Evolutionary conservation across 92 coral and sea anemone species (phyloP).

Genomic region (Montipora capitata): DNA sequence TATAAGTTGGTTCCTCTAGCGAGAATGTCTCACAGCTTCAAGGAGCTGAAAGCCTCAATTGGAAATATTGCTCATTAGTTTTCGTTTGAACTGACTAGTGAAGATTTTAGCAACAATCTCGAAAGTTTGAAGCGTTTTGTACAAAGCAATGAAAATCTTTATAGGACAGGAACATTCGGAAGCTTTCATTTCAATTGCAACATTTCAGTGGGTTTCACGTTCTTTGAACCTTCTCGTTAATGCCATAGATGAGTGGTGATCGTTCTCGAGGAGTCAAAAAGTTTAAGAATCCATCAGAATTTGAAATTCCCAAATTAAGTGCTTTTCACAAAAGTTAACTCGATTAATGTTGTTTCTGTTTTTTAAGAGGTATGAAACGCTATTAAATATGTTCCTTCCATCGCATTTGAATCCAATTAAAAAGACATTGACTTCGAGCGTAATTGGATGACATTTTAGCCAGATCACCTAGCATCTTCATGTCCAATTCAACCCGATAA

Average conservation of each 20-base stretch:
- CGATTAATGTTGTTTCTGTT: slow-evolving; percentile 5
- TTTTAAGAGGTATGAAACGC: slow-evolving; percentile 25
- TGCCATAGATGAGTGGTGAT: neutral
- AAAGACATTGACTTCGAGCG: slow-evolving; percentile 33
- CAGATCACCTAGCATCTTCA: slow-evolving; percentile 37
- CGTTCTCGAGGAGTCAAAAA: neutral
- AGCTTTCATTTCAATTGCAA: neutral
- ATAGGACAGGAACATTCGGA: neutral
- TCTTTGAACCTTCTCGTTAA: neutral
- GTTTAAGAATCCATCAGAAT: neutral
- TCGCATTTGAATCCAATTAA: slow-evolving; percentile 45
- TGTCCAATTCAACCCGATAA: slow-evolving; percentile 36
- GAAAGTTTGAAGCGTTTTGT: neutral
- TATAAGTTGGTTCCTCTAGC: no score
- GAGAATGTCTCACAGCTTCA: no score
- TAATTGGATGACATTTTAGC: slow-evolving; percentile 52
- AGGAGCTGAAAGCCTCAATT: neutral
- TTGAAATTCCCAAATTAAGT: slow-evolving; percentile 21
- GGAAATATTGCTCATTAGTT: neutral
- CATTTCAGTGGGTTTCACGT: neutral
- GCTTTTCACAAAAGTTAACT: slow-evolving; percentile 22
- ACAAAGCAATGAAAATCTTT: neutral
- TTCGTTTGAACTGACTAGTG: neutral
- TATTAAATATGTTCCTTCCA: slow-evolving; percentile 23
- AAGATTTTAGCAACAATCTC: neutral